Conservation (phyloP, 2,797 vertebrate genomes). For the Esox lucius region DNA sequence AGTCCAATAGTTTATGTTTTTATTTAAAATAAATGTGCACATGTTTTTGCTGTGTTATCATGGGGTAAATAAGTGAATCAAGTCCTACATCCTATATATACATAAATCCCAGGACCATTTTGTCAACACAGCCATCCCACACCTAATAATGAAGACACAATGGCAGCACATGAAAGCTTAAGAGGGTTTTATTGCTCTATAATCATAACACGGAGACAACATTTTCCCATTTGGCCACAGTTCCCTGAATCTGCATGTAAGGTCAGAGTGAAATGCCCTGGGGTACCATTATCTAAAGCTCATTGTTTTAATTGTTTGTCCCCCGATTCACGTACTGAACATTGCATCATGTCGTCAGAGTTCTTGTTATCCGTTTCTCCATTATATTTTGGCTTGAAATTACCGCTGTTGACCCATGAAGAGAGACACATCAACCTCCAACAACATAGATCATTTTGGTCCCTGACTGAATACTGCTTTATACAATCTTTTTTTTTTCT, state of each 20-base stretch:
- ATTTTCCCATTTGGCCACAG: slow-evolving; percentile 34
- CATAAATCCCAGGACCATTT: background rate
- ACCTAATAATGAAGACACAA: background rate
- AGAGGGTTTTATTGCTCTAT: slow-evolving; percentile 52
- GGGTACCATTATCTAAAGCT: slow-evolving; percentile 46
- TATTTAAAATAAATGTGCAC: no score
- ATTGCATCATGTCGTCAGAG: slow-evolving; percentile 28
- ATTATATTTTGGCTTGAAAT: slow-evolving; percentile 48
- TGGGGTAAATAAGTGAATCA: no score
- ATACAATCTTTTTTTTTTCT: background rate
- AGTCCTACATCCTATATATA: background rate
- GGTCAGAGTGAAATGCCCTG: slow-evolving; percentile 16
- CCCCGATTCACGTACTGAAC: slow-evolving; percentile 11
- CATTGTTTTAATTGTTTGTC: background rate
- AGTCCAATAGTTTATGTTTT: no score
- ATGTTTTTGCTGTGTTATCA: no score
- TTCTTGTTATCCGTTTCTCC: slow-evolving; percentile 2
- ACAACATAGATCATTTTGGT: slow-evolving; percentile 40
- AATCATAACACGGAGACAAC: slow-evolving; percentile 38
- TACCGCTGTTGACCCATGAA: slow-evolving; percentile 28
- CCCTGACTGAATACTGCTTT: slow-evolving; percentile 16
- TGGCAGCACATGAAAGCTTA: slow-evolving; percentile 31
- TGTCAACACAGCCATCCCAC: background rate
- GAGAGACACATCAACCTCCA: slow-evolving; percentile 4
- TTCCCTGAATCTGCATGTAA: slow-evolving; percentile 18